Conservation (phyloP, 1,140 invertebrate species). For the Bombus sylvicola region DNA sequence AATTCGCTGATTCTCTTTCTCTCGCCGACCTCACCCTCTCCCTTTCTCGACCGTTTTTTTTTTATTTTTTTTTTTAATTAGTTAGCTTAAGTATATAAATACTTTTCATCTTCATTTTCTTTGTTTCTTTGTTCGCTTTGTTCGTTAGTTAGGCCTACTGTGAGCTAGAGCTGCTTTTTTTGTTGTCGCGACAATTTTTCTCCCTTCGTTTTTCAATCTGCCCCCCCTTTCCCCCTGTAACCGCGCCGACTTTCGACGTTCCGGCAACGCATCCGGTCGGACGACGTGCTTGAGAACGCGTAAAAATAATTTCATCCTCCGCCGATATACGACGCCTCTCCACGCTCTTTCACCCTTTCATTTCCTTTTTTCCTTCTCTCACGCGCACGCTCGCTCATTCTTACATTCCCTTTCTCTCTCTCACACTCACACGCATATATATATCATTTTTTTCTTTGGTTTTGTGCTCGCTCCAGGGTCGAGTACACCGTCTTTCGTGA, state of each 20-base stretch:
- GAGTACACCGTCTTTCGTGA: conserved; percentile 28
- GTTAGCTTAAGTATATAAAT: conserved; percentile 79
- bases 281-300: conserved; percentile 30
- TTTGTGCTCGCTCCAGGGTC: conserved; percentile 23
- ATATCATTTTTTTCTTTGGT: conserved; percentile 16
- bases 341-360: neutral
- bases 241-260: conserved; percentile 14
- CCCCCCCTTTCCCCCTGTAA: conserved; percentile 13
- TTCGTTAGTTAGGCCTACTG: conserved; percentile 79
- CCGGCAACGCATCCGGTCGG: neutral
- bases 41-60: neutral
- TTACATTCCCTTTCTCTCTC: conserved; percentile 11
- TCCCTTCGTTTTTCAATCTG: neutral
- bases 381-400: neutral
- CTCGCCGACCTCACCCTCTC: conserved; percentile 10
- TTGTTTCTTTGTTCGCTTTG: conserved; percentile 13
- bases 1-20: conserved; percentile 22
- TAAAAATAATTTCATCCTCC: conserved; percentile 52
- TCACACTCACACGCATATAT: neutral
- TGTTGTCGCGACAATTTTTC: conserved; percentile 31
- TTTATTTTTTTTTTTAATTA: conserved; percentile 56
- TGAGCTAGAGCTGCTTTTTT: conserved; percentile 77
- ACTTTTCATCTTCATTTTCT: conserved; percentile 66
- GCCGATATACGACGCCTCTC: neutral
- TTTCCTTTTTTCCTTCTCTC: neutral